Conservation (phyloP, 2,888 invertebrate species). For the Keiferia lycopersicella region DNA sequence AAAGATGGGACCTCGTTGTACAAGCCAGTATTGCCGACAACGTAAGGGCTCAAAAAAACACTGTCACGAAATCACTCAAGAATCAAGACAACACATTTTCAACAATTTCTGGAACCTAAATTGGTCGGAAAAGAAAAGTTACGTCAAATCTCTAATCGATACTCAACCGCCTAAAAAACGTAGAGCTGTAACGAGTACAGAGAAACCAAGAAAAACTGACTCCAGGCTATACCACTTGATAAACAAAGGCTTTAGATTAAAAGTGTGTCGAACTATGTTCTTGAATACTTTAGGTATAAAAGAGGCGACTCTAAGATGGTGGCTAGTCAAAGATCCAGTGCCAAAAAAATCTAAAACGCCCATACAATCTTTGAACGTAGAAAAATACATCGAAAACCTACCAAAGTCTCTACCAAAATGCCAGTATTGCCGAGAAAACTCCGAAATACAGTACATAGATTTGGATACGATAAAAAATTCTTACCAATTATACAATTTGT, state of each 20-base stretch:
- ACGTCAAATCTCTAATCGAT: constrained; percentile 50
- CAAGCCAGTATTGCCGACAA: constrained; percentile 48
- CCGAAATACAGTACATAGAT: constrained; percentile 47
- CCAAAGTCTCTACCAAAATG: constrained; percentile 55
- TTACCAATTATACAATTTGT: constrained; percentile 55
- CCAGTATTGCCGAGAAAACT: constrained; percentile 42
- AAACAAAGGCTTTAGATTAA: constrained; percentile 39
- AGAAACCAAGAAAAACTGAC: constrained; percentile 52
- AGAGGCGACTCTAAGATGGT: constrained; percentile 60
- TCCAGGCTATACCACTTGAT: constrained; percentile 54
- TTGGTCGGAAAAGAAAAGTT: constrained; percentile 56
- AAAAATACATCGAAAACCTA: constrained; percentile 52
- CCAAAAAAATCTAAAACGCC: constrained; percentile 47
- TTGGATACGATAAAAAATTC: constrained; percentile 52
- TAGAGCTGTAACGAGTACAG: constrained; percentile 45
- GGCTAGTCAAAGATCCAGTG: constrained; percentile 45
- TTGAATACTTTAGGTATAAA: constrained; percentile 61
- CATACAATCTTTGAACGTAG: constrained; percentile 50
- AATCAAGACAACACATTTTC: constrained; percentile 48
- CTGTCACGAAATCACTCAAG: constrained; percentile 46
- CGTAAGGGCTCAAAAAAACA: constrained; percentile 32
- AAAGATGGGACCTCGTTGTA: constrained; percentile 51
- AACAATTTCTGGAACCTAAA: constrained; percentile 59
- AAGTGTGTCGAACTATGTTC: constrained; percentile 59
- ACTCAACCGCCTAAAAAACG: constrained; percentile 52